Conservation (phyloP, 2,888 invertebrate species). For the Caradrina kadenii region DNA sequence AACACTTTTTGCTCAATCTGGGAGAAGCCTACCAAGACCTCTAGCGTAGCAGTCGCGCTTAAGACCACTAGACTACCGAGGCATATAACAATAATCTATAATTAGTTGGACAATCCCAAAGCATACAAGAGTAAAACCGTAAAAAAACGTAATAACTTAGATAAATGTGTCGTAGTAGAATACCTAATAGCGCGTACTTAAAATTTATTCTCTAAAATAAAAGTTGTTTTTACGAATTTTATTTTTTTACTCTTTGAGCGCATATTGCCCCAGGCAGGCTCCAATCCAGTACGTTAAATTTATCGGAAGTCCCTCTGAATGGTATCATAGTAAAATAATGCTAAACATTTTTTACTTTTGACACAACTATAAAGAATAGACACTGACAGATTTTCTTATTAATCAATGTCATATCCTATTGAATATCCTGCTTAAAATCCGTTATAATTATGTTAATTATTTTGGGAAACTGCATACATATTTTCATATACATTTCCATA, state of each 20-base stretch:
- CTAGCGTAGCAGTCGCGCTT: too few relatives aligned
- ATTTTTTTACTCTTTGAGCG: constrained; percentile 10
- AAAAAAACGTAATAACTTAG: too few relatives aligned
- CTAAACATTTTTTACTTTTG: not conserved
- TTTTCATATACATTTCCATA: constrained; percentile 35
- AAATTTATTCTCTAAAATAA: not conserved
- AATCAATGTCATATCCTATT: constrained; percentile 47
- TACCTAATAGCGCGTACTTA: too few relatives aligned
- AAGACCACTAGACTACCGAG: too few relatives aligned
- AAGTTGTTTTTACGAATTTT: not conserved
- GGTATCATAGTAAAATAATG: constrained; percentile 9
- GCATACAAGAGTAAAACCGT: too few relatives aligned
- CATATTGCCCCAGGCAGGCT: constrained; percentile 20
- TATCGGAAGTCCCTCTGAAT: constrained; percentile 34
- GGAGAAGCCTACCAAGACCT: too few relatives aligned
- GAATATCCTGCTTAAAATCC: constrained; percentile 57
- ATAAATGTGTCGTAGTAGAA: too few relatives aligned
- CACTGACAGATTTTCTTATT: constrained; percentile 8
- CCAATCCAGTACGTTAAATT: constrained; percentile 9
- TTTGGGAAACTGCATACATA: constrained; percentile 41
- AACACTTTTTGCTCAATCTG: too few relatives aligned
- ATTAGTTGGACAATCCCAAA: too few relatives aligned
- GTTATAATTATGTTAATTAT: constrained; percentile 37
- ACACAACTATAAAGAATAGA: not conserved
- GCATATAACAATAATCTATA: too few relatives aligned